Base-by-base conservation (phyloP, 2,113 vertebrate species). In the Scartelaos histophorus region DNA sequence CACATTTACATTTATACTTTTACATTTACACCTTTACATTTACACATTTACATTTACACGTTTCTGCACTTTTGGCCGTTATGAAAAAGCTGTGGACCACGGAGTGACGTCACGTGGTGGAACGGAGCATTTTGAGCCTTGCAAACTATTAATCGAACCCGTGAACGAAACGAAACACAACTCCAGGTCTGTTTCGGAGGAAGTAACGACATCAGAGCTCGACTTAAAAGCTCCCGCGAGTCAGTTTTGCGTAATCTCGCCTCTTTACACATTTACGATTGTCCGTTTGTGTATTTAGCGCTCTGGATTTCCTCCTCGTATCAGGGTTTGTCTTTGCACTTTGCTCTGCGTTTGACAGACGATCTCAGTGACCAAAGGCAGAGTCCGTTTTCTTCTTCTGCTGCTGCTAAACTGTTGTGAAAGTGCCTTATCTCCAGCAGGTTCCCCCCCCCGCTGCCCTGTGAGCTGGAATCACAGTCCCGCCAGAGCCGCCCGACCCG, bases 351-450 rank as follows among this genome's bases (percentile, higher is more conserved):
- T 35, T n/a, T n/a, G 29, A 64, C 61, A 64, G 34, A 64, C 17
- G 61, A 38, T 64, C 61, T 64, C 29, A 64, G 61, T 43, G 61
- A 43, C 34, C 61, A 43, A 64, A 64, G 61, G 61, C 61, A 64
- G 34, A 64, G 34, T 29, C 16, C 3, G 34, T 13, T n/a, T n/a
- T 2, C 58, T 61, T 25, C 58, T 15, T 15, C 25, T 13, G 22
- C 22, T 58, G 21, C 22, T 58, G 56, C 24, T 34, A 61, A 61
- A 34, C 58, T 61, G 25, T 60, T 15, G 22, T 13, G 13, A 60
- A 29, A 13, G 57, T 61, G 58, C 58, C 58, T 61, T 61, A 61
- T 24, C 10, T 22, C 13, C 22, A 24, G 56, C 56, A 24, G 21
- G 11, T 22, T 58, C 5, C 5, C 13, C 22, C 0, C 7, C n/a